Conservation (phyloP, 1,140 invertebrate species). For the Frieseomelitta varia region DNA sequence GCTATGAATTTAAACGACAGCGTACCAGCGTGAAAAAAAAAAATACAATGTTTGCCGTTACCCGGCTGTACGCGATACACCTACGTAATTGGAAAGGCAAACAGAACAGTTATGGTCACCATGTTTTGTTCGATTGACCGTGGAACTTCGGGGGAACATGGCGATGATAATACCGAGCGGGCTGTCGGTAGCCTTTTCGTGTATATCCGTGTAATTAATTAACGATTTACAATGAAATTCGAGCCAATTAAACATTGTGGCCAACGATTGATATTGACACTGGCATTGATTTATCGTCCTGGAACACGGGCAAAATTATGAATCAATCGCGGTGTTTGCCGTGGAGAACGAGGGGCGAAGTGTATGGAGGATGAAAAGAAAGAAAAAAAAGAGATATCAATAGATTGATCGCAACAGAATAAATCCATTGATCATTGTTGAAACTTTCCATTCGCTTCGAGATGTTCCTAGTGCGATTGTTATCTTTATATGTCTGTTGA, state of each 20-base stretch:
- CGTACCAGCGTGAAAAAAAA: not conserved
- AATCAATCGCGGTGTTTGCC: conserved; percentile 19
- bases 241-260: conserved; percentile 19
- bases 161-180: no score
- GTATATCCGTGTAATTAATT: not conserved
- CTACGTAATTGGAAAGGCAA: not conserved
- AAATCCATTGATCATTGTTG: no score
- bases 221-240: not conserved
- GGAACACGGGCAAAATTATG: not conserved
- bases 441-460: no score
- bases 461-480: no score
- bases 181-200: not conserved
- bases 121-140: not conserved
- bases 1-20: not conserved
- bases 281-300: conserved; percentile 17
- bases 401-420: not conserved
- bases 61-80: not conserved
- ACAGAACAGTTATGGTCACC: not conserved
- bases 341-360: no score
- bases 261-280: not conserved
- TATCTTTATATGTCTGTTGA: no score
- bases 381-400: no score
- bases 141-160: not conserved
- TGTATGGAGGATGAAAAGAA: not conserved
- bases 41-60: not conserved